Conservation (phyloP, 2,888 invertebrate genomes). For the Phyto melanocephala region DNA sequence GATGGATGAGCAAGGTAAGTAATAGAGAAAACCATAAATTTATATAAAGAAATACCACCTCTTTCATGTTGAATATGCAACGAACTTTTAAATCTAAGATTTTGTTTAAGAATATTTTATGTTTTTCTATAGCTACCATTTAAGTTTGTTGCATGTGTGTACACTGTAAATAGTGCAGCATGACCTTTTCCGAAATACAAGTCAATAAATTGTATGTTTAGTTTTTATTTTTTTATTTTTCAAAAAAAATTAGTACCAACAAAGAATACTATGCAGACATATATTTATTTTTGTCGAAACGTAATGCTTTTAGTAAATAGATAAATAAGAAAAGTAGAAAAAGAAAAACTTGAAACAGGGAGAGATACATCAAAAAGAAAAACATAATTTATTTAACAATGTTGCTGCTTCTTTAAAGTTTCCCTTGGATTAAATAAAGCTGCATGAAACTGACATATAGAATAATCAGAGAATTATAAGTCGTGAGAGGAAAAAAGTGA, state of each 20-base stretch:
- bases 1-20: not conserved
- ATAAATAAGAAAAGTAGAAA: slow-evolving; percentile 31
- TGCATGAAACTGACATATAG: slow-evolving; percentile 8
- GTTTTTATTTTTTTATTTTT: slow-evolving; percentile 41
- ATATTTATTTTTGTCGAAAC: slow-evolving; percentile 48
- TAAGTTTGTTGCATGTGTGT: slow-evolving; percentile 26
- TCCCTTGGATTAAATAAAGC: slow-evolving; percentile 52
- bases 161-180: slow-evolving; percentile 41
- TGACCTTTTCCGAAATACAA: slow-evolving; percentile 58
- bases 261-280: slow-evolving; percentile 14
- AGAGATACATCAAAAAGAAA: slow-evolving; percentile 13
- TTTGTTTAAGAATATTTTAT: not conserved
- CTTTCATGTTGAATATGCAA: slow-evolving; percentile 37
- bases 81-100: slow-evolving; percentile 31
- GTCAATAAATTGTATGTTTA: slow-evolving; percentile 55
- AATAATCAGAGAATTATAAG: slow-evolving; percentile 36
- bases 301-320: slow-evolving; percentile 40
- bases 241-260: not conserved
- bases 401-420: slow-evolving; percentile 36
- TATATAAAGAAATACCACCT: slow-evolving; percentile 29
- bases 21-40: slow-evolving; percentile 23
- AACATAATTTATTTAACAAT: not conserved
- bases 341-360: not conserved
- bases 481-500: not conserved
- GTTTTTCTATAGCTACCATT: not conserved